Evolutionary conservation across 2,113 vertebrate genomes (phyloP), one percentile per base, ranked within the genome.

Genomic region (Ageneiosus marmoratus): DNA sequence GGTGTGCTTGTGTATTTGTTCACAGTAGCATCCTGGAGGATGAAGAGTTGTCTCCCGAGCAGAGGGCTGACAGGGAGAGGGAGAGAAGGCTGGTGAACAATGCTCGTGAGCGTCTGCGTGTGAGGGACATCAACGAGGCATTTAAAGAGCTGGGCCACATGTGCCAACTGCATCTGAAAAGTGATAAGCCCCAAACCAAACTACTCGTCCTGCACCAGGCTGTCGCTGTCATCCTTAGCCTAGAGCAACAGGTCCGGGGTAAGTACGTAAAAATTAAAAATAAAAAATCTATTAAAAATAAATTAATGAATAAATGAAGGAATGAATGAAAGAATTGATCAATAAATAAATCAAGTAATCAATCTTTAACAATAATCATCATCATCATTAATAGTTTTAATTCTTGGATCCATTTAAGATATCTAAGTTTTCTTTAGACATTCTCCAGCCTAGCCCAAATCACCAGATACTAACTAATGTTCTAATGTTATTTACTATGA

Each of bases 181-280:
- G 96, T 15, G 98, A 99, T 88, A 99, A 99, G 86, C 98, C 97
- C 0, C 97, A 99, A 91, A 99, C 98, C 15, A 99, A 99, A 85
- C 96, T 99, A 90, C 95, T 99, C 81, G 98, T 99, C 89, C 96
- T 99, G 86, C 98, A 99, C 91, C 97, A 99, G 93, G 98, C 98
- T 1, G 98, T 99, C 89, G 93, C 96, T 0, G 96, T 99, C 84
- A 99, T 99, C 90, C 96, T 99, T 82, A 98, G 95, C 86, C 95
- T 99, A 84, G 98, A 99, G 87, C 97, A 99, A 89, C 98, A 99
- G 95, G 98, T 99, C 91, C 93, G 97, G 96, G 97, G 97, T 99
- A 77, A 92, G 94, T 89, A 18, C 10, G 5, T 24, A 70, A 9
- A 22, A 24, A 44, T 11, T 46, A 3, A 37, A 67, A 67, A 8